Evolutionary conservation across 2,888 invertebrate genomes (phyloP).

Genomic region (Clivina fossor): DNA sequence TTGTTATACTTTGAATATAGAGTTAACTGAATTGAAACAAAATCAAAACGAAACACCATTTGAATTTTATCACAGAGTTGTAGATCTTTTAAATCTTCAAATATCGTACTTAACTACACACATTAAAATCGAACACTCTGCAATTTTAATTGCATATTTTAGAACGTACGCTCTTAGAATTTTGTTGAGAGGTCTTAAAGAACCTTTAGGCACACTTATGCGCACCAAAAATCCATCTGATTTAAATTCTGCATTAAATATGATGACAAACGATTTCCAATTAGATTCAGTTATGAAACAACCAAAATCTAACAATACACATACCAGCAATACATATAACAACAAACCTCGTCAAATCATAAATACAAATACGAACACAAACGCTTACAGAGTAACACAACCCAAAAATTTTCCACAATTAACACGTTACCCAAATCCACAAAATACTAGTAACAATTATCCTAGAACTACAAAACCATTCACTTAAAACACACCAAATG

Average conservation of each 20-base stretch:
- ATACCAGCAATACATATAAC: too few species aligned
- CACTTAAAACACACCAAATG: too few species aligned
- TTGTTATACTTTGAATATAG: conserved; percentile 32
- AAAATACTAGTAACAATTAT: too few species aligned
- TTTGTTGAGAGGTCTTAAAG: conserved; percentile 23
- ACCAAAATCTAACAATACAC: too few species aligned
- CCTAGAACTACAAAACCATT: too few species aligned
- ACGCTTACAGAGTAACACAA: too few species aligned
- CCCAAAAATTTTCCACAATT: too few species aligned
- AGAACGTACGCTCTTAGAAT: conserved; percentile 19
- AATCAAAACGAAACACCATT: conserved; percentile 33
- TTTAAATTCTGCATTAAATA: conserved; percentile 1
- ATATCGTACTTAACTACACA: conserved; percentile 13
- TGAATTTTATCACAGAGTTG: conserved; percentile 31
- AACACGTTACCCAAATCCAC: too few species aligned
- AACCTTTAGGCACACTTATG: conserved; percentile 31
- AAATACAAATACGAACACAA: too few species aligned
- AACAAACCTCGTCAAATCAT: too few species aligned
- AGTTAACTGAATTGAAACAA: conserved; percentile 35
- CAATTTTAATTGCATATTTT: conserved; percentile 3
- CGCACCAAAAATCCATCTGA: conserved; percentile 25
- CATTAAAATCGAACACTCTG: neutral
- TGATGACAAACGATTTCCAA: conserved; percentile 6
- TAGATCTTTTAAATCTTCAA: conserved; percentile 29
- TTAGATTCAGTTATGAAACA: too few species aligned